Evolutionary conservation across 2,797 vertebrate genomes (phyloP).

Genomic region (Discoglossus pictus): DNA sequence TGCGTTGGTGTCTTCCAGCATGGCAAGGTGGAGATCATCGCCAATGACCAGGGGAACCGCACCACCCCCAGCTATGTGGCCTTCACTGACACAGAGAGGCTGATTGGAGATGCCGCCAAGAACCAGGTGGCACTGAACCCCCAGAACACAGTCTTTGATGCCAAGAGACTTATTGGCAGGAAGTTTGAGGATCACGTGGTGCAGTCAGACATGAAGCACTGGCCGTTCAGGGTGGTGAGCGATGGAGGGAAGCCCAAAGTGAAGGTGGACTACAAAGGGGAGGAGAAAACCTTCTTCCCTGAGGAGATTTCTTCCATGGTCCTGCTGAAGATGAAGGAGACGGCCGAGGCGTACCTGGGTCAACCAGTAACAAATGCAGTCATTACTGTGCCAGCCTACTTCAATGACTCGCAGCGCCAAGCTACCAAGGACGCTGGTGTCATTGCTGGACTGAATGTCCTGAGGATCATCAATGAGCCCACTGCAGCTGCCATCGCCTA

Average conservation of each 20-base stretch:
- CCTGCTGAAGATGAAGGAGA: slow-evolving; percentile 78
- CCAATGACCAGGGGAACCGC: slow-evolving; percentile 48
- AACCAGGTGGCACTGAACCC: slow-evolving; percentile 47
- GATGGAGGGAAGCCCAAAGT: slow-evolving; percentile 41
- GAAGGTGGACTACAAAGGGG: slow-evolving; percentile 25
- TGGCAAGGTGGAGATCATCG: slow-evolving; percentile 48
- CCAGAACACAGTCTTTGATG: not conserved
- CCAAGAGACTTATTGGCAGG: slow-evolving; percentile 11
- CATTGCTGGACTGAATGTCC: slow-evolving; percentile 50
- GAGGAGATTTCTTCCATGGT: slow-evolving; percentile 47
- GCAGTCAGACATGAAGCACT: slow-evolving; percentile 6
- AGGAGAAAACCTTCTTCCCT: slow-evolving; percentile 31
- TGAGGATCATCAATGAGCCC: slow-evolving; percentile 52
- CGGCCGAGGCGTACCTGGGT: slow-evolving; percentile 47
- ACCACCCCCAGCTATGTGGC: slow-evolving; percentile 46
- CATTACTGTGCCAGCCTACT: slow-evolving; percentile 52
- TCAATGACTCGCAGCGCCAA: slow-evolving; percentile 52
- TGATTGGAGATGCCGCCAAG: slow-evolving; percentile 38
- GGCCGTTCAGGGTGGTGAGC: slow-evolving; percentile 15
- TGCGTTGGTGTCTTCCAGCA: slow-evolving; percentile 47
- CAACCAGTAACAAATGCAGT: slow-evolving; percentile 43
- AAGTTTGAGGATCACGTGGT: not conserved
- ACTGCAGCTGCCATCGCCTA: slow-evolving; percentile 82
- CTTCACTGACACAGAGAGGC: slow-evolving; percentile 30
- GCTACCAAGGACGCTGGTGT: slow-evolving; percentile 53